These are phyloP conservation scores for Agrilus cyanescens DNA, from an alignment of 2,888 invertebrate species.

Conservation along the genomic window DNA sequence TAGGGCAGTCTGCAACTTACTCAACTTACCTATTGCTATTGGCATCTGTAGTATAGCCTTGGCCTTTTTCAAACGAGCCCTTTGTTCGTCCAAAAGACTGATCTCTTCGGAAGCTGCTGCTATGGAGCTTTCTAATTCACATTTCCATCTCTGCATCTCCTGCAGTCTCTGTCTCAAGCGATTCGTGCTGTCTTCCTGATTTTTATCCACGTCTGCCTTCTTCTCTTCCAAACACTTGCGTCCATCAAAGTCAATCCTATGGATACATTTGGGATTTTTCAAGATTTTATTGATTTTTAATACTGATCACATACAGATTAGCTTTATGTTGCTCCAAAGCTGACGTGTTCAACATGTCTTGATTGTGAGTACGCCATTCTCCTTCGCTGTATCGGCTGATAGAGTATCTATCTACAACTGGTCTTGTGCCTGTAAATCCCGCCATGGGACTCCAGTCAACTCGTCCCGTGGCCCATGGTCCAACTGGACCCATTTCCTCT, in stretches of 20 bases:
- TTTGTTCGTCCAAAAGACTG: conserved; percentile 52
- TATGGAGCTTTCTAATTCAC: conserved; percentile 58
- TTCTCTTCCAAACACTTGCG: conserved; percentile 53
- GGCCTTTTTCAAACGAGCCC: conserved; percentile 55
- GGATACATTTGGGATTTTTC: no score
- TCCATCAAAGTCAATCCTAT: conserved; percentile 46
- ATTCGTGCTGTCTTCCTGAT: conserved; percentile 55
- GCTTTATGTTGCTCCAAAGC: conserved; percentile 26
- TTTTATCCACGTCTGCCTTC: conserved; percentile 52
- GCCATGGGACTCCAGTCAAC: conserved; percentile 62
- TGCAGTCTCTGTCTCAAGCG: conserved; percentile 52
- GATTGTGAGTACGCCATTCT: conserved; percentile 51
- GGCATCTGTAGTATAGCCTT: conserved; percentile 54
- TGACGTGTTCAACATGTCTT: conserved; percentile 28
- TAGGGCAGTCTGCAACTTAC: background rate
- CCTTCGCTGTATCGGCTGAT: conserved; percentile 58
- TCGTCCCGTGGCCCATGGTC: conserved; percentile 59
- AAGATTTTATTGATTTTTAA: no score
- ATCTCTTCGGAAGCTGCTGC: conserved; percentile 60
- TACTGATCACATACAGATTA: conserved; percentile 25
- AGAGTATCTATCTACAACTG: conserved; percentile 63
- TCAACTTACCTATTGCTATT: conserved; percentile 50
- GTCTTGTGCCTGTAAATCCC: conserved; percentile 60
- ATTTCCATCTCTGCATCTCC: conserved; percentile 64
- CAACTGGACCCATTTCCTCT: conserved; percentile 41